Conservation (phyloP, 2,113 vertebrate genomes). For the Scartelaos histophorus region DNA sequence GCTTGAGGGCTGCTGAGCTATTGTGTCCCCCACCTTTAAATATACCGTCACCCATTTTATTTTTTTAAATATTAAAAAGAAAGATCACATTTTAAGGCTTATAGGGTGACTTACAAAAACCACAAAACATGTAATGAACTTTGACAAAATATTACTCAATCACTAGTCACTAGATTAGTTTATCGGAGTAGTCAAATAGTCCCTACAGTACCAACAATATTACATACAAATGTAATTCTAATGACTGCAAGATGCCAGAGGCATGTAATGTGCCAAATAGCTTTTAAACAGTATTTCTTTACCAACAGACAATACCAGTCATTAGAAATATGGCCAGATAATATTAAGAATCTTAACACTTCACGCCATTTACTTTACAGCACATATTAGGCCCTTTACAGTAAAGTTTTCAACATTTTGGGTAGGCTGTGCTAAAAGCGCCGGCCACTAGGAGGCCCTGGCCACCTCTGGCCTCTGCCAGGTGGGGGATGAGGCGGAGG, state of each 20-base stretch:
- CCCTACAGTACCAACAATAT: slow-evolving; percentile 46
- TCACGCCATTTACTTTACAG: slow-evolving; percentile 36
- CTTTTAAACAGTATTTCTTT: slow-evolving; percentile 46
- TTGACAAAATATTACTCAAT: slow-evolving; percentile 19
- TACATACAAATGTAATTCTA: slow-evolving; percentile 21
- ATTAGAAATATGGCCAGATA: slow-evolving; percentile 51
- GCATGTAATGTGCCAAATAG: slow-evolving; percentile 32
- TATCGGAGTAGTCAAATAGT: slow-evolving; percentile 35
- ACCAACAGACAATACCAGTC: slow-evolving; percentile 48
- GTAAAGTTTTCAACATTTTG: slow-evolving; percentile 53
- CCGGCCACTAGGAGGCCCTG: slow-evolving; percentile 79
- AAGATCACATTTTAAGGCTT: slow-evolving; percentile 53
- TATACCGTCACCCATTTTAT: slow-evolving; percentile 40
- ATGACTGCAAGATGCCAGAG: slow-evolving; percentile 41
- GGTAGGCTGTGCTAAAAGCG: slow-evolving; percentile 77
- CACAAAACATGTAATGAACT: slow-evolving; percentile 57
- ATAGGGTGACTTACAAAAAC: slow-evolving; percentile 64
- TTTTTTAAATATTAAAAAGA: slow-evolving; percentile 23
- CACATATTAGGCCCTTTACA: slow-evolving; percentile 52
- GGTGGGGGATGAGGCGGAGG: slow-evolving; percentile 76
- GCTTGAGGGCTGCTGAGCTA: slow-evolving; percentile 61
- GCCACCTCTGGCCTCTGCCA: slow-evolving; percentile 82
- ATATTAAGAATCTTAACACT: slow-evolving; percentile 40
- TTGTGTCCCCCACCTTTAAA: slow-evolving; percentile 21
- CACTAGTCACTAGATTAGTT: slow-evolving; percentile 21